phyloP scores from a whole-genome alignment of 2,797 vertebrate genomes.

The Sitta carolinensis region DNA sequence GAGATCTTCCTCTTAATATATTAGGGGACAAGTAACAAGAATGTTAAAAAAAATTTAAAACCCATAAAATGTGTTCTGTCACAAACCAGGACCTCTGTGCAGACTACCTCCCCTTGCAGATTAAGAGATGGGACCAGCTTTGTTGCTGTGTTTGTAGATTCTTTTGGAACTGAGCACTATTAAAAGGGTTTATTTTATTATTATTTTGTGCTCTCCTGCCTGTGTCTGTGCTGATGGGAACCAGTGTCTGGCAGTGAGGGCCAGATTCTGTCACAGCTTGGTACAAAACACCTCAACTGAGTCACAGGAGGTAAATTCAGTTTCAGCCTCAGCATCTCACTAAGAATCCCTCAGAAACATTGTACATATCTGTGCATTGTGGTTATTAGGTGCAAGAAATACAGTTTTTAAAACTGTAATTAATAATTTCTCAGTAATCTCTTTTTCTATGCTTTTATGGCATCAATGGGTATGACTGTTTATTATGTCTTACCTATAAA shows the following conservation, averaged over 20 bases:
- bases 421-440: slow-evolving; percentile 73
- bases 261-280: neutral
- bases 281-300: neutral
- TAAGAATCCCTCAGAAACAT: slow-evolving; percentile 35
- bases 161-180: neutral
- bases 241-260: neutral
- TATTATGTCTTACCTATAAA: slow-evolving; percentile 76
- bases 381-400: slow-evolving; percentile 66
- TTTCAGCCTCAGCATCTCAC: neutral
- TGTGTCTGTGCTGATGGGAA: neutral
- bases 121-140: neutral
- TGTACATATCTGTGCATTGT: slow-evolving; percentile 45
- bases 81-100: neutral
- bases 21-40: neutral
- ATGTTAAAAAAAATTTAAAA: neutral
- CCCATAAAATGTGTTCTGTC: neutral
- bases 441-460: slow-evolving; percentile 61
- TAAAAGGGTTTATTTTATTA: neutral
- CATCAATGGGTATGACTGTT: slow-evolving; percentile 69
- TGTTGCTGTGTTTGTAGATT: neutral
- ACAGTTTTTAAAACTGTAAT: slow-evolving; percentile 65
- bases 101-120: neutral
- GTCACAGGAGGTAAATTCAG: neutral
- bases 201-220: neutral
- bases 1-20: slow-evolving; percentile 10